A percentile compares a stretch with the other conserved stretches of the same genome.
These are phyloP conservation scores for Cerastis leucographa DNA, from an alignment of 2,888 invertebrate genomes.

Conservation along the genomic window DNA sequence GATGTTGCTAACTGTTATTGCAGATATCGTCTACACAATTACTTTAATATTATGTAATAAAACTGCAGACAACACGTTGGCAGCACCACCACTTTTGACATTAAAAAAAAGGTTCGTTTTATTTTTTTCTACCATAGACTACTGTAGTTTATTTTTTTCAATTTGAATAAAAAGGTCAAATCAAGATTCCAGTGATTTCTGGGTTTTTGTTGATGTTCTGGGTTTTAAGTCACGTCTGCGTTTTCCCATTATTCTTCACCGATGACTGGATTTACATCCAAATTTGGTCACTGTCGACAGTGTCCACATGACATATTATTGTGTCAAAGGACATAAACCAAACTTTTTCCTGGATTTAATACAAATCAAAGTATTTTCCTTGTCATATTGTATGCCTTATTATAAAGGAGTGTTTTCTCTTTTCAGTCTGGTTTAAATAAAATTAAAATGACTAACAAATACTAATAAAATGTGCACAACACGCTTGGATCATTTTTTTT, in stretches of 20 bases:
- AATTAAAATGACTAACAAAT: conserved; percentile 37
- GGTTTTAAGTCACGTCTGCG: conserved; percentile 15
- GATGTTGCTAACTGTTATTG: conserved; percentile 61
- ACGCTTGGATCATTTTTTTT: conserved; percentile 65
- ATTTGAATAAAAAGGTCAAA: conserved; percentile 6
- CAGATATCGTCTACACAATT: conserved; percentile 58
- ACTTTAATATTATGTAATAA: conserved; percentile 58
- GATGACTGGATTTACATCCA: conserved; percentile 10
- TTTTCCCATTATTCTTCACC: conserved; percentile 29
- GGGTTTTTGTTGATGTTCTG: neutral
- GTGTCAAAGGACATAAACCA: neutral
- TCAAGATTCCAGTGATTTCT: neutral
- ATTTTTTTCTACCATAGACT: conserved; percentile 44
- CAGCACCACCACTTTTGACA: conserved; percentile 37
- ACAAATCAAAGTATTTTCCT: neutral
- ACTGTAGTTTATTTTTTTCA: neutral
- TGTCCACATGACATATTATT: no score
- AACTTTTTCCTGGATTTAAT: conserved; percentile 3
- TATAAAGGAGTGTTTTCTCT: conserved; percentile 4
- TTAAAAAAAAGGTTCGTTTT: conserved; percentile 2
- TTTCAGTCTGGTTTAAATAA: neutral
- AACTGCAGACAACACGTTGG: conserved; percentile 54
- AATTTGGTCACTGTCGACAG: conserved; percentile 11
- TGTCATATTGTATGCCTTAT: neutral
- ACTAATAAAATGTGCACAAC: conserved; percentile 47